Conservation (phyloP, 2,888 invertebrate species). For the Cryptophagus acutangulus region DNA sequence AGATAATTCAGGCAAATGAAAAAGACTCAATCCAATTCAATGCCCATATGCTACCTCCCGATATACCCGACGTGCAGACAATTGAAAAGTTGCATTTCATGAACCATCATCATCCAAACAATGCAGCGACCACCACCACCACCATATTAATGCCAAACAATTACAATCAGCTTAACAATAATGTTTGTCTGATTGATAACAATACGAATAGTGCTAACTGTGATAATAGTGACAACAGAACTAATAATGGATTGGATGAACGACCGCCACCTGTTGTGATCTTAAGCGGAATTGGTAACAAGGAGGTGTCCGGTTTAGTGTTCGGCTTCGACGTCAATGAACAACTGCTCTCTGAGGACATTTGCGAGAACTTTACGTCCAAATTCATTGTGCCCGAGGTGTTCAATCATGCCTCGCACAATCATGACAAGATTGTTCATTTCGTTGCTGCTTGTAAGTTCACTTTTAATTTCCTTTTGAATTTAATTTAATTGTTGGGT, state of each 20-base stretch:
- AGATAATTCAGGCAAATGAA: conserved; percentile 35
- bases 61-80: conserved; percentile 50
- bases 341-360: conserved; percentile 56
- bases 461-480: conserved; percentile 9
- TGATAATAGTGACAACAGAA: conserved; percentile 30
- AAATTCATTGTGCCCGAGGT: conserved; percentile 47
- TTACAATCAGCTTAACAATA: background rate
- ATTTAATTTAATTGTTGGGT: background rate
- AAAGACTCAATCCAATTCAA: conserved; percentile 31
- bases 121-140: conserved; percentile 6
- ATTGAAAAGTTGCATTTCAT: conserved; percentile 52
- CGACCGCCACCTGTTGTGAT: conserved; percentile 69
- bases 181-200: background rate
- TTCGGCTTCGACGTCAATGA: conserved; percentile 79
- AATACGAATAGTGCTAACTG: conserved; percentile 25
- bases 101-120: conserved; percentile 33
- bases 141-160: conserved; percentile 4
- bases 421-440: conserved; percentile 59
- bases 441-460: conserved; percentile 60
- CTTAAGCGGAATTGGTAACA: conserved; percentile 56
- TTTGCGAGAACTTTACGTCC: conserved; percentile 48
- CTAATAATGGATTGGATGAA: conserved; percentile 3
- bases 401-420: conserved; percentile 48
- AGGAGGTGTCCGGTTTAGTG: conserved; percentile 64
- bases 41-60: conserved; percentile 40